Evolutionary conservation across 2,888 invertebrate species (phyloP).

Genomic region (Diplazon laetatorius): DNA sequence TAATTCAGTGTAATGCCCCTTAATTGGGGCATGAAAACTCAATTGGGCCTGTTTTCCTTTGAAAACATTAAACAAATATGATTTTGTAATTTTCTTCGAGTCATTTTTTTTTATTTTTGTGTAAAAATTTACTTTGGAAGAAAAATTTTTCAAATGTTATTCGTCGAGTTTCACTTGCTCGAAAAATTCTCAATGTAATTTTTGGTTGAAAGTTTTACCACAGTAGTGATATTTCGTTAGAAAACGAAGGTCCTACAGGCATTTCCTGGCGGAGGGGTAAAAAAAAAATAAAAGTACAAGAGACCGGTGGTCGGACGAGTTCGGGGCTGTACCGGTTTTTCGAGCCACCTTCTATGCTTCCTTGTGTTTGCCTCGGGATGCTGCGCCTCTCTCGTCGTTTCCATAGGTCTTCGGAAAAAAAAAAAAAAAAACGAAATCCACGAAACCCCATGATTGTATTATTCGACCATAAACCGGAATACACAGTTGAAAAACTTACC

Average conservation of each 20-base stretch:
- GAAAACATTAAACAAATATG: no score
- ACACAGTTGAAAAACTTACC: background rate
- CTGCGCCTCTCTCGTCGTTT: slow-evolving; percentile 6
- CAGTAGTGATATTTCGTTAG: slow-evolving; percentile 8
- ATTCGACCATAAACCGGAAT: background rate
- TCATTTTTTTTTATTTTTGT: no score
- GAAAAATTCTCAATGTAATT: slow-evolving; percentile 5
- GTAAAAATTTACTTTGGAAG: no score
- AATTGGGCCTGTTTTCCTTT: no score
- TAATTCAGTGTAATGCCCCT: no score
- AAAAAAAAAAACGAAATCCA: slow-evolving; percentile 65
- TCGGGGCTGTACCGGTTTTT: slow-evolving; percentile 44
- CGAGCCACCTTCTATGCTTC: slow-evolving; percentile 12
- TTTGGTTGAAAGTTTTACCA: background rate
- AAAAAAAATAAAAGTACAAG: slow-evolving; percentile 27
- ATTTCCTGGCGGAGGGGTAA: slow-evolving; percentile 31
- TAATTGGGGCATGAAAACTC: no score
- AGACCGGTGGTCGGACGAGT: slow-evolving; percentile 44
- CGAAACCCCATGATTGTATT: slow-evolving; percentile 33
- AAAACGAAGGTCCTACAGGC: slow-evolving; percentile 8
- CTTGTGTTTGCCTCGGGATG: slow-evolving; percentile 7
- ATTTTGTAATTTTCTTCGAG: no score
- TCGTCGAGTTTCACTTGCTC: no score
- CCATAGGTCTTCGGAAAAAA: slow-evolving; percentile 56
- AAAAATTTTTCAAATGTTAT: no score